Conservation (phyloP, 1,140 invertebrate species). For the Idris sp. region DNA sequence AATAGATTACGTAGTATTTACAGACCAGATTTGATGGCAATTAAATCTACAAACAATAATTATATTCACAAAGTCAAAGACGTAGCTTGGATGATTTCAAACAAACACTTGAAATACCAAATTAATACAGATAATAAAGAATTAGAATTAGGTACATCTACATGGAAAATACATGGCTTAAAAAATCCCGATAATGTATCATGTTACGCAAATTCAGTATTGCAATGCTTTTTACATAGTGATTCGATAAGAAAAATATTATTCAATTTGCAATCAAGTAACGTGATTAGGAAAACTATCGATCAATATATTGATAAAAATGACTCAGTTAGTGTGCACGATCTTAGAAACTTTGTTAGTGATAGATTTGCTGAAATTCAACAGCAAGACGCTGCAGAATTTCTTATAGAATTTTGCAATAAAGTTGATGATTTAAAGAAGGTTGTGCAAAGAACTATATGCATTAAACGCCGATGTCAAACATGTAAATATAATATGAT, state of each 20-base stretch:
- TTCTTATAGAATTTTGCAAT: neutral
- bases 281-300: neutral
- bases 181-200: neutral
- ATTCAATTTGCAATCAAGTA: constrained; percentile 1
- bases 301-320: constrained; percentile 1
- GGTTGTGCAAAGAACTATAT: neutral
- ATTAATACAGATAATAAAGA: no score
- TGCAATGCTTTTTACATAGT: constrained; percentile 12
- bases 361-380: neutral
- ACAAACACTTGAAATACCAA: no score
- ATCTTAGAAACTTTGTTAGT: neutral
- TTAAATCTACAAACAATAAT: no score
- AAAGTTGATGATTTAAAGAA: constrained; percentile 1
- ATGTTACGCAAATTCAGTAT: constrained; percentile 14
- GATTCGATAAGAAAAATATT: neutral
- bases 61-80: no score
- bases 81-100: no score
- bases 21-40: no score
- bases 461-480: neutral
- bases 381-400: constrained; percentile 2
- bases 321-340: neutral
- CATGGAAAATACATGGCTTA: no score
- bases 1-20: no score
- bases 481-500: neutral
- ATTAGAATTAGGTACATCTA: no score